A percentile compares a stretch with the other conserved stretches of the same genome.
Conservation (phyloP, 1,140 invertebrate species). For the Drosophila quadrilineata region DNA sequence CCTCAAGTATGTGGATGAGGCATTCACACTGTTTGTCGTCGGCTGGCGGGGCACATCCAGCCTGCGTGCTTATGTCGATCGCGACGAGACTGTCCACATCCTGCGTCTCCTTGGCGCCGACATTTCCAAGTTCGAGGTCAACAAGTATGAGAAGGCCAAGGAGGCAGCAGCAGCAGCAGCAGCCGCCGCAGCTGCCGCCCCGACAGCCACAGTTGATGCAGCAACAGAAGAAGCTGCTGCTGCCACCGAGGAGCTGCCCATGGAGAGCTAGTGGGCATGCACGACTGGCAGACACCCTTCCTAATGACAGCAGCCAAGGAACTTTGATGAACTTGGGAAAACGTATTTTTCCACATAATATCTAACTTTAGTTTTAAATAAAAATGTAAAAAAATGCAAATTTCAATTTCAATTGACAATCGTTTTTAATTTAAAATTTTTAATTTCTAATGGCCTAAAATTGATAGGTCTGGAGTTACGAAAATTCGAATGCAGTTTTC, state of each 20-base stretch:
- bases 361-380: too few relatives aligned
- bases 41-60: conserved; percentile 95
- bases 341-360: too few relatives aligned
- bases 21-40: conserved; percentile 86
- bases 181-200: neutral
- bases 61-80: conserved; percentile 91
- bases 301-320: too few relatives aligned
- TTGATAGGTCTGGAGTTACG: too few relatives aligned
- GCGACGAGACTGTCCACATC: conserved; percentile 92
- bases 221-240: neutral
- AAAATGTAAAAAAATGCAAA: too few relatives aligned
- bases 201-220: neutral
- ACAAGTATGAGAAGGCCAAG: conserved; percentile 76
- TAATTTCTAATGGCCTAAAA: too few relatives aligned
- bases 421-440: too few relatives aligned
- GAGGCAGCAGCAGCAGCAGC: conserved; percentile 46
- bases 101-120: conserved; percentile 91
- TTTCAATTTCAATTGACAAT: too few relatives aligned
- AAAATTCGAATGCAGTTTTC: too few relatives aligned
- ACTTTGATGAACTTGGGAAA: too few relatives aligned
- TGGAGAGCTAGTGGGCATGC: conserved; percentile 6
- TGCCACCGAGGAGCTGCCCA: conserved; percentile 12
- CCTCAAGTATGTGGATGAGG: conserved; percentile 85
- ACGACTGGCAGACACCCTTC: too few relatives aligned
- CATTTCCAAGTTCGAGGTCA: conserved; percentile 86